phyloP scores from a whole-genome alignment of 2,797 vertebrate genomes.

The Sebastolobus altivelis region DNA sequence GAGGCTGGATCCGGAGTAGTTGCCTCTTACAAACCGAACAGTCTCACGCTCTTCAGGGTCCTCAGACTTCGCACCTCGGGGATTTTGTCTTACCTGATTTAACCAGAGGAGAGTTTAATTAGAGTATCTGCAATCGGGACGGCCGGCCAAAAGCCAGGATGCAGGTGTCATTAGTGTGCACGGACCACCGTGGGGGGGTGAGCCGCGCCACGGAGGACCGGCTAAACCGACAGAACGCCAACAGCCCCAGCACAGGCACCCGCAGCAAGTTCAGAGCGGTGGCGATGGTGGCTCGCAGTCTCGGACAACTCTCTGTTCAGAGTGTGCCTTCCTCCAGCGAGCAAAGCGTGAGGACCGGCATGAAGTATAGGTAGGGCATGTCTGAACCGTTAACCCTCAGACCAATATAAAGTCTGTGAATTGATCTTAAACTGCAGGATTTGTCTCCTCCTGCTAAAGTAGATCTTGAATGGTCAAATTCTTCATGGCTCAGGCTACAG shows the following conservation, averaged over 20 bases:
- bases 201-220: conserved; percentile 92
- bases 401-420: conserved; percentile 4
- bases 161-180: conserved; percentile 98
- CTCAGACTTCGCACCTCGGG: conserved; percentile 17
- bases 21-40: conserved; percentile 32
- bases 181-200: conserved; percentile 94
- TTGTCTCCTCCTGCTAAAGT: not conserved
- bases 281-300: conserved; percentile 96
- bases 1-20: conserved; percentile 18
- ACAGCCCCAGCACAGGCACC: conserved; percentile 92
- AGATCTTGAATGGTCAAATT: conserved; percentile 18
- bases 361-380: conserved; percentile 95
- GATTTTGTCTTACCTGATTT: conserved; percentile 31
- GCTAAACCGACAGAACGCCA: conserved; percentile 90
- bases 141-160: conserved; percentile 74
- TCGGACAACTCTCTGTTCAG: conserved; percentile 95
- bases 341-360: conserved; percentile 91
- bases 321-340: conserved; percentile 88
- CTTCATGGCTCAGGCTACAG: not conserved
- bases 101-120: conserved; percentile 27
- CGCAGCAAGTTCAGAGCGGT: conserved; percentile 94
- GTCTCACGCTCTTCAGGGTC: conserved; percentile 17
- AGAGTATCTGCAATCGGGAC: conserved; percentile 12
- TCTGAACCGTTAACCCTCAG: conserved; percentile 17
- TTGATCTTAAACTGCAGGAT: conserved; percentile 1